Evolutionary conservation across 2,888 invertebrate genomes (phyloP), one percentile per base, ranked within the genome.

Genomic region (Eudasyphora cyanicolor): DNA sequence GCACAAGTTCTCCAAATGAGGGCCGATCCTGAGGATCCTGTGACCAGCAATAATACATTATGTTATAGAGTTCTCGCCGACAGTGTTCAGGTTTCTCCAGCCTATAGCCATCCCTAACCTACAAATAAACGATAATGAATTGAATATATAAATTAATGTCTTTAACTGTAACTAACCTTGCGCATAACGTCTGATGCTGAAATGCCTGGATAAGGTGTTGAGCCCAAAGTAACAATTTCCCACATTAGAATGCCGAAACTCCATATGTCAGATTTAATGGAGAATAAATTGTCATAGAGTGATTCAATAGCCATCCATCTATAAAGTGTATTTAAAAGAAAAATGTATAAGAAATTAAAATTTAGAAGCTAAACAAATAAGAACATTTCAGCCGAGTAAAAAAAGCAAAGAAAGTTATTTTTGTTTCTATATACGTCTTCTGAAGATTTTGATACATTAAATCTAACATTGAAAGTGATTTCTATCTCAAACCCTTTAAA

Each of bases 271-370:
- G 98, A 97, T 92, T 98, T 98, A 1, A 96, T 95, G 12, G 98
- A 97, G 92, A 98, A 98, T 89, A 98, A 95, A 90, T 98, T 98
- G 90, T 98, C 98, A 91, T 97, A 97, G 1, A 98, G 94, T 1
- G 98, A 97, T 89, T 98, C 98, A 0, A 98, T 97, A 0, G 98
- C 97, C 98, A 98, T 98, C 98, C 98, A 98, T 91, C 98, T 94
- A 90, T 1, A n/a, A n/a, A n/a, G n/a, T n/a, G n/a, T n/a, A n/a
- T n/a, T n/a, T n/a, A n/a, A n/a, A n/a, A n/a, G n/a, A n/a, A n/a
- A n/a, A n/a, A n/a, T n/a, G n/a, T n/a, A n/a, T n/a, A n/a, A n/a
- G n/a, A n/a, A n/a, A n/a, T n/a, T n/a, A n/a, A n/a, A n/a, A n/a
- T n/a, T n/a, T n/a, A n/a, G n/a, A n/a, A n/a, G n/a, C n/a, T n/a